These are phyloP conservation scores for Oostethus manadensis DNA, from an alignment of 2,113 vertebrate genomes.

Conservation along the genomic window DNA sequence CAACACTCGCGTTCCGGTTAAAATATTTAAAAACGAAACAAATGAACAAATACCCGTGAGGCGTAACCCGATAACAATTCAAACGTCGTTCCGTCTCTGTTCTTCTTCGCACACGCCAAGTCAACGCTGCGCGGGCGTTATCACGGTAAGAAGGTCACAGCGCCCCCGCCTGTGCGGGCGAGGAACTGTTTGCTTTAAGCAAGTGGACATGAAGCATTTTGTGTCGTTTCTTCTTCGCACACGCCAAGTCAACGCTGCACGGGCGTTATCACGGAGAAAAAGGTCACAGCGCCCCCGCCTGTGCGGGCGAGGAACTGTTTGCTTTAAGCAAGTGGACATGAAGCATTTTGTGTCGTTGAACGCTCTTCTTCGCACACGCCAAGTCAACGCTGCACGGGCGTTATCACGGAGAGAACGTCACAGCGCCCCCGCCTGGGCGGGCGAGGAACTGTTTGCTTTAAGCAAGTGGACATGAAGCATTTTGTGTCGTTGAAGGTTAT, in stretches of 20 bases:
- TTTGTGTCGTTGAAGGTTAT: not conserved
- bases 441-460: not conserved
- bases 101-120: constrained; percentile 2
- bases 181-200: not conserved
- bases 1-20: not conserved
- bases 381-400: not conserved
- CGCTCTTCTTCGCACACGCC: constrained; percentile 10
- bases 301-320: not conserved
- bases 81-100: constrained; percentile 26
- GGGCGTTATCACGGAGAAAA: not conserved
- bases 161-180: constrained; percentile 16
- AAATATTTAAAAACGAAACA: not conserved
- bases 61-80: constrained; percentile 33
- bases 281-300: constrained; percentile 13
- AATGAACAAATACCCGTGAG: constrained; percentile 2
- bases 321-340: not conserved
- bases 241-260: not conserved
- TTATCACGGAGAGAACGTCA: not conserved
- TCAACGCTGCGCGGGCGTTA: not conserved
- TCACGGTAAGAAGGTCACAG: not conserved
- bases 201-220: not conserved
- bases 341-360: not conserved
- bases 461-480: not conserved
- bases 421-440: constrained; percentile 16
- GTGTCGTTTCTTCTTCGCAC: constrained; percentile 24